phyloP scores from a whole-genome alignment of 2,797 vertebrate species.

The Pangasius larnaudii region DNA sequence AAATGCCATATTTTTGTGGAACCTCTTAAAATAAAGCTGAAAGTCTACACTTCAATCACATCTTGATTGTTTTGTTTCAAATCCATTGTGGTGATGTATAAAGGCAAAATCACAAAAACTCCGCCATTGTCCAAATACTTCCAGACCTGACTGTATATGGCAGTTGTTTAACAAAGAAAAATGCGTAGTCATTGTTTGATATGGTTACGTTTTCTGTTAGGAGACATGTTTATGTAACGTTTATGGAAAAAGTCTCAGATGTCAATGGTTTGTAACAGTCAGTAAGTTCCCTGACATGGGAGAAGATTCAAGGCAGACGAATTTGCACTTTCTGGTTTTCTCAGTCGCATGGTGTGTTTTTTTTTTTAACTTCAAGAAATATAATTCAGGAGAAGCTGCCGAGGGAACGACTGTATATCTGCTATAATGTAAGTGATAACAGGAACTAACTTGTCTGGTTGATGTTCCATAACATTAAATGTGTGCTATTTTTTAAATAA shows the following conservation, averaged over 20 bases:
- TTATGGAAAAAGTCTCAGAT: background rate
- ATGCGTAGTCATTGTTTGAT: background rate
- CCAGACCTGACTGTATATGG: background rate
- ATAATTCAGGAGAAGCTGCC: background rate
- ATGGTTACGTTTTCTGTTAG: background rate
- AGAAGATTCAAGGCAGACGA: background rate
- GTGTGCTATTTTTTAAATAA: background rate
- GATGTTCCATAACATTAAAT: background rate
- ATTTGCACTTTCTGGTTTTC: background rate
- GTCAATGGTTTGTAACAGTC: too few relatives aligned
- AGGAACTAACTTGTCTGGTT: background rate
- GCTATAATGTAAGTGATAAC: background rate
- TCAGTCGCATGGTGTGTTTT: background rate
- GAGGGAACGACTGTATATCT: background rate
- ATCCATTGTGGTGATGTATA: too few relatives aligned
- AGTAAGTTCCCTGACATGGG: background rate
- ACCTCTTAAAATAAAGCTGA: too few relatives aligned
- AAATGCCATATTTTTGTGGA: too few relatives aligned
- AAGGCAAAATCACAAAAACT: too few relatives aligned
- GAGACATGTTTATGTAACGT: background rate
- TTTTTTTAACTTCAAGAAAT: background rate
- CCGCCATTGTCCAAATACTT: too few relatives aligned
- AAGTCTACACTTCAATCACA: too few relatives aligned
- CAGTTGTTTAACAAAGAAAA: background rate
- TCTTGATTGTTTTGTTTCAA: too few relatives aligned